Evolutionary conservation across 2,113 vertebrate genomes (phyloP), one percentile per base, ranked within the genome.

Genomic region (Piaya cayana): DNA sequence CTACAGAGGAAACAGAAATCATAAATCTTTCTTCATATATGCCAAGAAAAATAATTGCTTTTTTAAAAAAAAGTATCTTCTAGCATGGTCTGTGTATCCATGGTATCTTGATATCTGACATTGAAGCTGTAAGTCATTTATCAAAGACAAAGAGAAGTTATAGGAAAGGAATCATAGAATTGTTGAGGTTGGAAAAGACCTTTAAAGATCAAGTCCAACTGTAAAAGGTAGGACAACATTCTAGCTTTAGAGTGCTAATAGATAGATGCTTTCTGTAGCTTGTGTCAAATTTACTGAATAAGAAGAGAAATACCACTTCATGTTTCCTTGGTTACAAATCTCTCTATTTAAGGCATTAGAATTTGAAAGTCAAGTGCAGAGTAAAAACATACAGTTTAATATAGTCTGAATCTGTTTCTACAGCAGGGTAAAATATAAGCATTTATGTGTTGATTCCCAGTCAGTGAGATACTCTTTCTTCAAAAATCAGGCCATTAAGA

Each of bases 291-390:
- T 86, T 84, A 56, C 39, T 69, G 81, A 79, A 89, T 82, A 94
- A 68, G 60, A 91, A 68, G 30, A 79, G 49, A 93, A 92, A 88
- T 76, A 79, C 23, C 42, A 52, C 32, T 92, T 77, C 43, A 39
- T 53, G 86, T 95, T 92, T 96, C 86, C 83, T 92, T 93, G 92
- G 80, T 93, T 95, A 92, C 91, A 95, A 89, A 79, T 92, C 76
- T 86, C 63, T 67, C 23, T 88, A 5, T 37, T 94, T 90, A 67
- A 88, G 47, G 53, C 64, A 74, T 63, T 89, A 86, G 77, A 84
- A 92, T 91, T 71, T 84, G 60, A 91, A 97, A 87, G 58, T 75
- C 49, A 76, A 92, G 22, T 59, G 45, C 42, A 79, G 62, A 52
- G 7, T 82, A 60, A 75, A 92, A 92, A 11, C 12, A 62, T 60